phyloP scores from a whole-genome alignment of 2,888 invertebrate species.

The Pollenia labialis region DNA sequence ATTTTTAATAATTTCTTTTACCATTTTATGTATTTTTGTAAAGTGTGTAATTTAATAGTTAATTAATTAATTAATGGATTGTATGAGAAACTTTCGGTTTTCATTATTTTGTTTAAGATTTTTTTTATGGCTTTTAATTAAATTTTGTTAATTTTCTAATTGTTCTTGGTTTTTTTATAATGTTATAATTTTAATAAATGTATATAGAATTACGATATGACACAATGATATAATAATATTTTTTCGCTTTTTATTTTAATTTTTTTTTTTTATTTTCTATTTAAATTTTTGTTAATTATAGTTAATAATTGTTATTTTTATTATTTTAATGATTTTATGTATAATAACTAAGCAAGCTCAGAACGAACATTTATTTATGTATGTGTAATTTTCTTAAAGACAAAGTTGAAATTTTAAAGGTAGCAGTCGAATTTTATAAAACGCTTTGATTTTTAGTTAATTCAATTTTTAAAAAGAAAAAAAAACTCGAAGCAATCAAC shows the following conservation, averaged over 20 bases:
- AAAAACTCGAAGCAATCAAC: constrained; percentile 29
- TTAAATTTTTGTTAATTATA: constrained; percentile 4
- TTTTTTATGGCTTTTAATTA: constrained; percentile 46
- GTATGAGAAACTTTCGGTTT: constrained; percentile 60
- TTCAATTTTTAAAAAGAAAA: not conserved
- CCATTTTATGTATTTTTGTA: constrained; percentile 23
- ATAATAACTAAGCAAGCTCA: constrained; percentile 81
- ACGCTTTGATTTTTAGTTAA: not conserved
- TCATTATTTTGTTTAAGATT: constrained; percentile 37
- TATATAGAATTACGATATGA: constrained; percentile 84
- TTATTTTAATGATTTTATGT: constrained; percentile 75
- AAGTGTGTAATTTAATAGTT: constrained; percentile 51
- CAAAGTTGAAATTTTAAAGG: not conserved
- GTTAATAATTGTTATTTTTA: constrained; percentile 35
- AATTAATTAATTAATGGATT: constrained; percentile 55
- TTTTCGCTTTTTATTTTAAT: constrained; percentile 38
- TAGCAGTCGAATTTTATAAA: constrained; percentile 18
- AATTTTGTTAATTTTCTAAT: constrained; percentile 70
- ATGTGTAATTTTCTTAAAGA: constrained; percentile 15
- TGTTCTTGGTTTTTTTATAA: constrained; percentile 61
- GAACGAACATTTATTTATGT: constrained; percentile 75
- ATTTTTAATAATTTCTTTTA: constrained; percentile 11
- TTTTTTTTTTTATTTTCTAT: constrained; percentile 21
- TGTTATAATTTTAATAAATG: constrained; percentile 73
- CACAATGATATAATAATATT: constrained; percentile 81